Evolutionary conservation across 1,140 invertebrate genomes (phyloP).

Genomic region (Plodia interpunctella): DNA sequence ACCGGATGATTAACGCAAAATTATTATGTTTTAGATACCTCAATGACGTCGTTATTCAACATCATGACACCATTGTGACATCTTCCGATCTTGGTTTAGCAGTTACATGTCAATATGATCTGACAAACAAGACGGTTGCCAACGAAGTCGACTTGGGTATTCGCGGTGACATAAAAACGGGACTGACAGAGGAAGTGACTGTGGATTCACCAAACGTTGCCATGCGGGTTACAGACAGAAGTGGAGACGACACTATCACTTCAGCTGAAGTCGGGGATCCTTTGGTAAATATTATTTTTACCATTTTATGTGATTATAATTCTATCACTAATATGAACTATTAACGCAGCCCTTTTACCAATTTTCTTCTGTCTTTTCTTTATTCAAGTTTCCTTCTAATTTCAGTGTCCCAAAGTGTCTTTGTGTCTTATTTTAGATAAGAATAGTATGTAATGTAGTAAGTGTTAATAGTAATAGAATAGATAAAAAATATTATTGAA

Average conservation of each 20-base stretch:
- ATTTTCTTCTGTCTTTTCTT: too few relatives aligned
- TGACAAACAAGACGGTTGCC: conserved; percentile 94
- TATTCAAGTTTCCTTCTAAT: too few relatives aligned
- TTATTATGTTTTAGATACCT: conserved; percentile 78
- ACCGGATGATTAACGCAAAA: neutral
- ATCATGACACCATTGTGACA: conserved; percentile 96
- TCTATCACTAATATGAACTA: too few relatives aligned
- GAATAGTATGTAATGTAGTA: too few relatives aligned
- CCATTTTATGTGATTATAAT: neutral
- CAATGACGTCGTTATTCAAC: conserved; percentile 94
- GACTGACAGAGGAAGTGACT: conserved; percentile 88
- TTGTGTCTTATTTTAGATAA: too few relatives aligned
- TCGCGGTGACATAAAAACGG: conserved; percentile 89
- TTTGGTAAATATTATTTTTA: conserved; percentile 67
- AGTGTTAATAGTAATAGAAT: neutral
- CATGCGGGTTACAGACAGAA: conserved; percentile 94
- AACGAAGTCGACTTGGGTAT: conserved; percentile 94
- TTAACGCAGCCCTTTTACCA: too few relatives aligned
- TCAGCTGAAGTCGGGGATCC: conserved; percentile 93
- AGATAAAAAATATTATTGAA: neutral
- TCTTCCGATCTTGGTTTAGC: conserved; percentile 94
- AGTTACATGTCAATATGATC: conserved; percentile 94
- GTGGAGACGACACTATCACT: conserved; percentile 87
- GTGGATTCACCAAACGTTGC: conserved; percentile 95
- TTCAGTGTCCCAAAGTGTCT: too few relatives aligned